A percentile compares a stretch with the other conserved stretches of the same genome.
Evolutionary conservation across 2,797 vertebrate species (phyloP).

Genomic region (Mormyrops boulengeri): DNA sequence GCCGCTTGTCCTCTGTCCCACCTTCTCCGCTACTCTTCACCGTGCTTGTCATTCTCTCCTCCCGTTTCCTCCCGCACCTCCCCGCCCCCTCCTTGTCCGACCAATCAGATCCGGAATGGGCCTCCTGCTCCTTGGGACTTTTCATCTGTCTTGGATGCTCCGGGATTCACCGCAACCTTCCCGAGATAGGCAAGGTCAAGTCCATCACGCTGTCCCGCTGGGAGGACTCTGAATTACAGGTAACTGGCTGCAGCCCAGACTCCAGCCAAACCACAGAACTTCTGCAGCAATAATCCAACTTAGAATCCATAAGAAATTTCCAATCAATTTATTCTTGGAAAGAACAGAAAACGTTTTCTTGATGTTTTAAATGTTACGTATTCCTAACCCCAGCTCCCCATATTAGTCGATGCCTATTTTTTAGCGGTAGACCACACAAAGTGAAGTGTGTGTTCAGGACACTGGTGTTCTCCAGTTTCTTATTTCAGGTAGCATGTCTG

Average conservation of each 20-base stretch:
- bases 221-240: slow-evolving; percentile 87
- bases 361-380: not conserved
- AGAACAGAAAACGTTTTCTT: not conserved
- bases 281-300: not conserved
- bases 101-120: slow-evolving; percentile 77
- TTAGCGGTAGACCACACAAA: not conserved
- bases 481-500: not conserved
- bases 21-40: not conserved
- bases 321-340: not conserved
- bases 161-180: slow-evolving; percentile 84
- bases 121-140: slow-evolving; percentile 82
- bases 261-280: not conserved
- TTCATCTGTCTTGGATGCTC: slow-evolving; percentile 91
- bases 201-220: slow-evolving; percentile 79
- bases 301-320: not conserved
- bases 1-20: not conserved
- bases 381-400: not conserved
- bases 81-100: not conserved
- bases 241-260: slow-evolving; percentile 36
- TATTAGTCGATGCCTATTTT: not conserved
- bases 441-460: not conserved
- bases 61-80: not conserved
- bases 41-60: not conserved
- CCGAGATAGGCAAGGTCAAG: slow-evolving; percentile 83
- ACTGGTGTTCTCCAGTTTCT: not conserved